A percentile compares a stretch with the other conserved stretches of the same genome.
Conservation (phyloP, 1,140 invertebrate genomes). For the Apolygus lucorum region DNA sequence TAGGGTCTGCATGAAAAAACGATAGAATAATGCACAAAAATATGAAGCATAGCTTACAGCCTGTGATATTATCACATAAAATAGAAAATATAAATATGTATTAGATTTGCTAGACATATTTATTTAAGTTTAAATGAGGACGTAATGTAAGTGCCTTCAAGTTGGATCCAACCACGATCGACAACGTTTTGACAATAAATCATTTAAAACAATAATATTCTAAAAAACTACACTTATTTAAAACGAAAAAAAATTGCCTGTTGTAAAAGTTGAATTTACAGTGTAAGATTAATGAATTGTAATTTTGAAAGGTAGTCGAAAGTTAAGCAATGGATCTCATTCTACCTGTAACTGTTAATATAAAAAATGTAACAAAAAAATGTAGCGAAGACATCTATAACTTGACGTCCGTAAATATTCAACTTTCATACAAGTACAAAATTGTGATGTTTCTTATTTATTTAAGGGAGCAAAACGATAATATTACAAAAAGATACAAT, state of each 20-base stretch:
- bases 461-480: background rate
- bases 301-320: too few relatives aligned
- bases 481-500: background rate
- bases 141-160: slow-evolving; percentile 8
- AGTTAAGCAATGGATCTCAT: slow-evolving; percentile 5
- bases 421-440: background rate
- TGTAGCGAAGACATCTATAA: too few relatives aligned
- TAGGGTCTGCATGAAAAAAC: too few relatives aligned
- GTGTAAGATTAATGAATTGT: too few relatives aligned
- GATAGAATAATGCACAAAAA: background rate
- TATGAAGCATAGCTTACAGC: slow-evolving; percentile 10
- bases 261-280: too few relatives aligned
- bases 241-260: too few relatives aligned
- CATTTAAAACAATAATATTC: background rate
- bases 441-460: background rate
- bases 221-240: background rate
- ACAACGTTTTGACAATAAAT: background rate
- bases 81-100: slow-evolving; percentile 10
- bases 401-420: too few relatives aligned
- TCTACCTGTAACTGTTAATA: slow-evolving; percentile 8
- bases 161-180: background rate
- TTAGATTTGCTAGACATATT: slow-evolving; percentile 13
- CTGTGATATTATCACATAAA: slow-evolving; percentile 11
- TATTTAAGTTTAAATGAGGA: slow-evolving; percentile 6
- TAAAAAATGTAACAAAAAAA: background rate